Evolutionary conservation across 1,140 invertebrate species (phyloP).

Genomic region (Mya arenaria): DNA sequence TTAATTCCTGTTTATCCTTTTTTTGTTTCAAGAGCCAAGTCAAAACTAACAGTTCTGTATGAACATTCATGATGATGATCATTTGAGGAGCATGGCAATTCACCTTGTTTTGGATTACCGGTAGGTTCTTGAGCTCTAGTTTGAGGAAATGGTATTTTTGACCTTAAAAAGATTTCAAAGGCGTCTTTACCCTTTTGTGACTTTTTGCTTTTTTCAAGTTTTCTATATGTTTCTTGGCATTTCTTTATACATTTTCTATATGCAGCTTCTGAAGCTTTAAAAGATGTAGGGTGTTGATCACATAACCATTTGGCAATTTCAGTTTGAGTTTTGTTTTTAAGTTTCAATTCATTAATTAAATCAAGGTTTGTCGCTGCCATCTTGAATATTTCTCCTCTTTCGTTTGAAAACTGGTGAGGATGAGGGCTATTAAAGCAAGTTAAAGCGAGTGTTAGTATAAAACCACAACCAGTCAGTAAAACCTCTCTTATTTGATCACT

Average conservation of each 20-base stretch:
- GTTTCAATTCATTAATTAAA: not conserved
- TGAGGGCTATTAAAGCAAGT: not conserved
- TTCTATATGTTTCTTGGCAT: not conserved
- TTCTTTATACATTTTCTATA: not conserved
- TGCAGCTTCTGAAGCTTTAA: not conserved
- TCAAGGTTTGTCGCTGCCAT: not conserved
- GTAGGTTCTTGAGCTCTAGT: not conserved
- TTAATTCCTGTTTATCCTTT: conserved; percentile 14
- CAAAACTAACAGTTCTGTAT: not conserved
- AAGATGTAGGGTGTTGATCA: not conserved
- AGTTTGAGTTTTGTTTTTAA: not conserved
- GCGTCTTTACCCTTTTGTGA: not conserved
- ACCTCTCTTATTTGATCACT: too few relatives aligned
- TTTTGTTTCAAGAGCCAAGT: not conserved
- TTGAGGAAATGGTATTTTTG: not conserved
- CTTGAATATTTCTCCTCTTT: not conserved
- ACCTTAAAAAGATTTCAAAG: not conserved
- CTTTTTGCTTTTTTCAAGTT: not conserved
- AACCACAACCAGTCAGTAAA: too few relatives aligned
- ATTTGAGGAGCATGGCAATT: not conserved
- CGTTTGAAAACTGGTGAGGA: conserved; percentile 15
- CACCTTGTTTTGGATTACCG: not conserved
- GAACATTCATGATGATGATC: conserved; percentile 5
- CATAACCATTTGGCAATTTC: conserved; percentile 10
- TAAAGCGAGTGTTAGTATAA: conserved; percentile 15